Evolutionary conservation across 2,888 invertebrate genomes (phyloP), one percentile per base, ranked within the genome.

Genomic region (Chirona hameri): DNA sequence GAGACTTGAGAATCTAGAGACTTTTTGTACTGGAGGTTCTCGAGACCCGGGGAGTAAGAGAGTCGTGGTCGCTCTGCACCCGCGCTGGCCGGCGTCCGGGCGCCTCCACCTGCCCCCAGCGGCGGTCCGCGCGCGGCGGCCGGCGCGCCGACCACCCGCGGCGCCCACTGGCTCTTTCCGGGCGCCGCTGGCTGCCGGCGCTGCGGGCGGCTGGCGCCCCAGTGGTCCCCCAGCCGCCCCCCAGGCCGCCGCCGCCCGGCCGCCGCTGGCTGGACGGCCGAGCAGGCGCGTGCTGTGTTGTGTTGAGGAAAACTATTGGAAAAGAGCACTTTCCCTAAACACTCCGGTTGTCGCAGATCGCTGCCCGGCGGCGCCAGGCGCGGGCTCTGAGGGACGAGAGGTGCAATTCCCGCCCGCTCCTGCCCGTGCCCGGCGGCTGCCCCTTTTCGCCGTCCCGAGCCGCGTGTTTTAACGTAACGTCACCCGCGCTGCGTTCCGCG

Each of bases 321-420:
- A 94, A 94, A 93, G 93, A 93, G 93, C 93, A 93, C 76, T 93
- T 92, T 93, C 92, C 92, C 92, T 92, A 93, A 93, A 93, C 93
- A 94, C 94, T 93, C 93, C 93, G 93, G 92, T 87, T 85, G 84
- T 86, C 86, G 82, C 83, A 18, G 46, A 76, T 24, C 21, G 76
- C 82, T 82, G 76, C 82, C 81, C 82, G 81, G 52, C 52, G 10
- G 76, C 81, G 81, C 82, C 76, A 52, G 81, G 10, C 29, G 60
- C 69, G 82, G 82, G 81, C 46, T 12, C 15, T 52, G 18, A 52
- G 18, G 10, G 12, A 12, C 48, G 9, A 48, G 12, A 48, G 48
- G 48, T 48, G 52, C 1, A 15, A 52, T 52, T 7, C 52, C 65
- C 65, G n/a, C 7, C 65, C 65, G 0, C 5, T 10, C 65, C 65